Conservation (phyloP, 2,113 vertebrate genomes). For the Corythornis cristatus region DNA sequence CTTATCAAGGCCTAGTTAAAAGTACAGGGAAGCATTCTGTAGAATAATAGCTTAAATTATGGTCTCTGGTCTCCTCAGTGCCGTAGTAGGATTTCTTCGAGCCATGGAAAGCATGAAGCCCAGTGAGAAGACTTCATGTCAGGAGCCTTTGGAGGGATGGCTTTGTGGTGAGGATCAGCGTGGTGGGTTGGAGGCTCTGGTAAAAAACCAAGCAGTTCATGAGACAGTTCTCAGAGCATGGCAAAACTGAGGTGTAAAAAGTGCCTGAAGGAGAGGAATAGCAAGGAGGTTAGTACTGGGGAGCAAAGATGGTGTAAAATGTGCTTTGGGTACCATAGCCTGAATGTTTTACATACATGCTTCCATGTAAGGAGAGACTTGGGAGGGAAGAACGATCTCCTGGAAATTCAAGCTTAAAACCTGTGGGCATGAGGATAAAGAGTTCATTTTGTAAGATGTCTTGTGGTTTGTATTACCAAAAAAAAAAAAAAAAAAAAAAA, state of each 20-base stretch:
- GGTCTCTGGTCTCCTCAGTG: neutral
- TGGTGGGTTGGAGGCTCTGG: neutral
- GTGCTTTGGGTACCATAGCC: neutral
- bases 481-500: neutral
- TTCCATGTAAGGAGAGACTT: neutral
- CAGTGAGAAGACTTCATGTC: neutral
- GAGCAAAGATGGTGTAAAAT: neutral
- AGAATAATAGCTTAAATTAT: neutral
- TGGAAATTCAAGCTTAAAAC: neutral
- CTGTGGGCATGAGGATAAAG: neutral
- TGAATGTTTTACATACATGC: neutral
- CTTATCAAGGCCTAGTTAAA: neutral
- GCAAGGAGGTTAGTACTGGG: neutral
- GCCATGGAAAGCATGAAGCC: neutral
- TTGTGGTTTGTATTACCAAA: neutral
- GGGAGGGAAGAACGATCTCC: neutral
- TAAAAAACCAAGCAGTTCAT: neutral
- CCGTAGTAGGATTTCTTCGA: neutral
- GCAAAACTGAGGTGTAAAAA: neutral
- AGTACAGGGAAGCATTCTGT: neutral
- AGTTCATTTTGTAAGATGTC: neutral
- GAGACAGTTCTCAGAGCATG: neutral
- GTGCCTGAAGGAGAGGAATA: neutral
- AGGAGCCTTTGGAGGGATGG: neutral
- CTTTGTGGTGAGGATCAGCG: neutral